Base-by-base conservation (phyloP, 2,797 vertebrate species). In the Microctenopoma stevenorrisi region DNA sequence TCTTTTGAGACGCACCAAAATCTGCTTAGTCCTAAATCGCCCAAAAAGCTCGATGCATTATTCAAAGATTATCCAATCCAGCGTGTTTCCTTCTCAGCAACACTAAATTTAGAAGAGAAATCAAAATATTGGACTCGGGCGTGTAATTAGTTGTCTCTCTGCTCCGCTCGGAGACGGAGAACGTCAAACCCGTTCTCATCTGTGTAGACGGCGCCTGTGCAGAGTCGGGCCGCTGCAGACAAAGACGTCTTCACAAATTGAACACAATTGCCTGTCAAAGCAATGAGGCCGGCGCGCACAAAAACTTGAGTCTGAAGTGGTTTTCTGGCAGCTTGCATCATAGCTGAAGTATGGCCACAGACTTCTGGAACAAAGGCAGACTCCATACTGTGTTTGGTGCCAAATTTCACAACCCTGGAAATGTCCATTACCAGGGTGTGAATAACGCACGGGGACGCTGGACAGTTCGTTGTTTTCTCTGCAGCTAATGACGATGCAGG, bases 371-470 rank as follows among this genome's bases (percentile, higher is more conserved):
- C 63, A 79, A 81, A 82, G 61, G 14, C 48, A 1, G 18, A 16
- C 49, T 58, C 61, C 53, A 40, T 65, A 2, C 64, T 68, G 71
- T 25, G 58, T 59, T 68, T 62, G 48, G 66, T 47, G 71, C 72
- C 78, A 86, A 67, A 79, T 67, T 79, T 74, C 72, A 65, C 76
- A 72, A 60, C 64, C 68, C 51, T 66, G 61, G 74, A 78, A 86
- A 86, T 43, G 76, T 67, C 70, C 68, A 72, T 84, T 84, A 81
- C 84, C 73, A 38, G 12, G 28, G 1, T 50, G 60, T 86, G 80
- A 78, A 82, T 81, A 84, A 84, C 82, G 49, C 51, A 74, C 26
- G 10, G 51, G 51, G 56, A 73, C 16, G 25, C 68, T 44, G 7
- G 72, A 75, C 81, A 76, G 73, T 52, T 61, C 16, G 48, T n/a